phyloP scores from a whole-genome alignment of 2,113 vertebrate species.

The Octodon degus region DNA sequence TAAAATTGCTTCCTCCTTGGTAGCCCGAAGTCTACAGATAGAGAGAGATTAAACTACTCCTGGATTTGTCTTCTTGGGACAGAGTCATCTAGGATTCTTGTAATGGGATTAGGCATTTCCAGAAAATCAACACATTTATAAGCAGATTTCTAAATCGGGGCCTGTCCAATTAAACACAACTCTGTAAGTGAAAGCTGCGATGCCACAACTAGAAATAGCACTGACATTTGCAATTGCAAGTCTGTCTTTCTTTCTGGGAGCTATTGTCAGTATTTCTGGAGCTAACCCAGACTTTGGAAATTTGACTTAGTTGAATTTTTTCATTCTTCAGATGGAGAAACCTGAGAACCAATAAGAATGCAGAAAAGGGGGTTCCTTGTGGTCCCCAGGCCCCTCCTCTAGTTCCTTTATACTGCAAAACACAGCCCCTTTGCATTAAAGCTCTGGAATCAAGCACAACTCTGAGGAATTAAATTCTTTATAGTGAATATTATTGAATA shows the following conservation, averaged over 20 bases:
- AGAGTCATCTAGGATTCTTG: conserved; percentile 65
- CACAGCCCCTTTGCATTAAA: neutral
- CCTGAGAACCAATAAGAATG: neutral
- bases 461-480: conserved; percentile 43
- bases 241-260: conserved; percentile 54
- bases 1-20: conserved; percentile 30
- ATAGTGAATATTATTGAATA: neutral
- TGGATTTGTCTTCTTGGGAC: conserved; percentile 29
- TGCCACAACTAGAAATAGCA: conserved; percentile 76
- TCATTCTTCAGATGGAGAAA: conserved; percentile 64
- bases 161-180: conserved; percentile 75
- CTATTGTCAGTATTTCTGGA: conserved; percentile 54
- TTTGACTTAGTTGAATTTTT: neutral
- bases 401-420: neutral
- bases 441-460: neutral
- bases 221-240: conserved; percentile 73
- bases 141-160: conserved; percentile 75
- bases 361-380: neutral
- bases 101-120: conserved; percentile 67
- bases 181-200: conserved; percentile 70
- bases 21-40: conserved; percentile 11
- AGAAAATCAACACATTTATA: conserved; percentile 63
- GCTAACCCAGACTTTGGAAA: neutral
- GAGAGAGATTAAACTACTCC: conserved; percentile 49
- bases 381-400: neutral